Evolutionary conservation across 2,888 invertebrate species (phyloP), one percentile per base, ranked within the genome.

Genomic region (Eupithecia subfuscata): DNA sequence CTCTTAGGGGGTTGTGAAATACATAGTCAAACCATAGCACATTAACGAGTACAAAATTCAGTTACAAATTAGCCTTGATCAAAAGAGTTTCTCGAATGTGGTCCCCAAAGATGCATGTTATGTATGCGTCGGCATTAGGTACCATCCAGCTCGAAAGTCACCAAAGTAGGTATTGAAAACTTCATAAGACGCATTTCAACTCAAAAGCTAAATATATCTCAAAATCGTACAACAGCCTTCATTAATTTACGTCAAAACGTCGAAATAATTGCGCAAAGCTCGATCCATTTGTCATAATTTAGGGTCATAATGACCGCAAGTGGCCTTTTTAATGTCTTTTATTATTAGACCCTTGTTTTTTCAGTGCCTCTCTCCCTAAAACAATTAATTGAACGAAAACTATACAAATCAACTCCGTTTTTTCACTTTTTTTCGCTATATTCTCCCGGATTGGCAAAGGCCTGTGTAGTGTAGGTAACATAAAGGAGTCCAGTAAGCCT

Each of bases 261-360:
- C 67, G 45, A 68, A 68, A 68, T 22, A 43, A 65, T 9, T 11
- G 34, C 12, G 69, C 72, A 60, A 72, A 69, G 72, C 76, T 75
- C 87, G 86, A 85, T 90, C 89, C 92, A 91, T 92, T 92, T 90
- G 90, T 87, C 88, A 85, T 94, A 93, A 93, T 93, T 93, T 89
- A 87, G 84, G 86, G 68, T 65, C 69, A 40, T 72, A 70, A 77
- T 74, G 69, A 77, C 88, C 88, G 86, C 92, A 92, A 93, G 92
- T 92, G 93, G 92, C 88, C 89, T 87, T 91, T 52, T 88, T 91
- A 91, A 90, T 92, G 91, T 91, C 91, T 90, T 90, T 92, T 89
- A 86, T 87, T 88, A 71, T 70, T 56, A 56, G 73, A 70, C 78
- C 71, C 71, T 34, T 52, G 63, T 77, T 82, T 83, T 85, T 82